Percentiles rank a stretch among this genome's conserved stretches.
Conservation (phyloP, 2,797 vertebrate genomes). For the Leucoraja ocellata region DNA sequence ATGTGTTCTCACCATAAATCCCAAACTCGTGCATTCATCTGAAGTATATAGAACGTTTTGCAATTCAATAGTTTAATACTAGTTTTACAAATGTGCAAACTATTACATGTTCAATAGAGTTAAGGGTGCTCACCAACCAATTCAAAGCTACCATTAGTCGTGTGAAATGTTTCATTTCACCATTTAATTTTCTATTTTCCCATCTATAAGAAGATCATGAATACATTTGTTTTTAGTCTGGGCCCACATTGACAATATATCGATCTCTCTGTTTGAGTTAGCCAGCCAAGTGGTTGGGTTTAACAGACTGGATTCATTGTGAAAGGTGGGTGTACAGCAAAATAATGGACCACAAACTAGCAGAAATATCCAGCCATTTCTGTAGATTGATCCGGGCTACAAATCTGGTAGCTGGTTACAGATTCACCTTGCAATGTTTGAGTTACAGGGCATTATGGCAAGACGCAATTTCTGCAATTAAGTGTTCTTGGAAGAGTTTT, state of each 20-base stretch:
- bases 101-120: background rate
- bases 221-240: background rate
- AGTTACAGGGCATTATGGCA: too few species aligned
- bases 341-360: background rate
- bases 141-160: background rate
- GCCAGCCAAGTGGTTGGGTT: background rate
- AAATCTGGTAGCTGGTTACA: background rate
- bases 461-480: background rate
- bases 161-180: background rate
- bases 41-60: background rate
- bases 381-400: background rate
- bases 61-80: background rate
- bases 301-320: background rate
- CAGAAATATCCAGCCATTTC: background rate
- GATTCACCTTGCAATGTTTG: background rate
- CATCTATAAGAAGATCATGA: background rate
- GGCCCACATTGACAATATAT: background rate
- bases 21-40: background rate
- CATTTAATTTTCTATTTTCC: background rate
- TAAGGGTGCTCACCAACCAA: background rate
- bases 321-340: background rate
- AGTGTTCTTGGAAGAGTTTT: background rate
- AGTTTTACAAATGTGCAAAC: background rate
- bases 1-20: background rate
- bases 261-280: too few species aligned